Percentiles rank a stretch among this genome's conserved stretches.
Conservation (phyloP, 2,888 invertebrate species). For the Cantharis lateralis region DNA sequence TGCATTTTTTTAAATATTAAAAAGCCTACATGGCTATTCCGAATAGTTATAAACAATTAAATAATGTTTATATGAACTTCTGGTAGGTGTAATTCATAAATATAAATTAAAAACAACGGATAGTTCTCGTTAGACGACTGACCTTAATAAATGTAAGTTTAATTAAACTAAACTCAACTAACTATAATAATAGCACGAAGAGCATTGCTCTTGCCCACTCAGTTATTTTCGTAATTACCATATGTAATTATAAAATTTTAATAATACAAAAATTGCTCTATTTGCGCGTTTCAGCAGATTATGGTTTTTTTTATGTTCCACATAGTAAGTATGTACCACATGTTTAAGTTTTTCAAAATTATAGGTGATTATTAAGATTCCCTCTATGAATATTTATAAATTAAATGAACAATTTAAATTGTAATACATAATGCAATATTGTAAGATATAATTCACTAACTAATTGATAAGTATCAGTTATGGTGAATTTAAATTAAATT, state of each 20-base stretch:
- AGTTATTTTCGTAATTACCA: background rate
- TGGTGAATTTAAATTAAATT: background rate
- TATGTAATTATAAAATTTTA: background rate
- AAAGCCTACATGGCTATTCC: background rate
- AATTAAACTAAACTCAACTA: background rate
- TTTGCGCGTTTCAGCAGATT: background rate
- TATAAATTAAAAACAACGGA: background rate
- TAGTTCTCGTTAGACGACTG: background rate
- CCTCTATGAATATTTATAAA: background rate
- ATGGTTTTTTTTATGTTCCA: background rate
- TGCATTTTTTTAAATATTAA: background rate
- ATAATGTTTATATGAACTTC: background rate
- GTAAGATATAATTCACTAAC: background rate
- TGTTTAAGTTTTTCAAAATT: background rate
- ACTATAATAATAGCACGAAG: background rate
- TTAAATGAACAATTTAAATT: background rate
- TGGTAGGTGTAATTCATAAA: background rate
- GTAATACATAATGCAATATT: background rate
- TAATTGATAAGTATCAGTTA: background rate
- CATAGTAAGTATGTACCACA: background rate
- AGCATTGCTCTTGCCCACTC: background rate
- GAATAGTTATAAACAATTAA: background rate
- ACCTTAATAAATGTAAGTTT: conserved; percentile 1
- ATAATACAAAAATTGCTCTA: background rate
- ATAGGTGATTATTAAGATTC: background rate